Conservation (phyloP, 2,888 invertebrate species). For the Ophonus ardosiacus region DNA sequence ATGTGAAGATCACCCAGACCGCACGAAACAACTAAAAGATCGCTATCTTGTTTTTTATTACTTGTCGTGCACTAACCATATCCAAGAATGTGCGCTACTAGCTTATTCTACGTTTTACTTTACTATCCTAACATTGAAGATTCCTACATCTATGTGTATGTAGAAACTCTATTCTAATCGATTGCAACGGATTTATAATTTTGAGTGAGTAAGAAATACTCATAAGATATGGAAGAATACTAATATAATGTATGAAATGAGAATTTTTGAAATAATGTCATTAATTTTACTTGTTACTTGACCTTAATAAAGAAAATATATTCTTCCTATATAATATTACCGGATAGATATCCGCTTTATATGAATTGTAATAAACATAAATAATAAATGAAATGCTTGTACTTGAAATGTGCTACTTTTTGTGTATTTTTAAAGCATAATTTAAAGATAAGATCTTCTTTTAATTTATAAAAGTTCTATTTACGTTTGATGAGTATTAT, state of each 20-base stretch:
- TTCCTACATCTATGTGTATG: too few species aligned
- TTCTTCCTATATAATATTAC: background rate
- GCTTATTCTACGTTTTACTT: background rate
- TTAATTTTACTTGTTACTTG: background rate
- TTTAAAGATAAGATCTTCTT: too few species aligned
- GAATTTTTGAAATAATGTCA: background rate
- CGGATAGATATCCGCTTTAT: background rate
- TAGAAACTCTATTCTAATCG: too few species aligned
- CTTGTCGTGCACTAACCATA: slow-evolving; percentile 43
- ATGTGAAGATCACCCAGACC: background rate
- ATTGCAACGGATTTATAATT: too few species aligned
- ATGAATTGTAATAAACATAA: background rate
- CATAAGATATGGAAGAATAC: too few species aligned
- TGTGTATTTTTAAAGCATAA: background rate
- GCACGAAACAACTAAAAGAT: slow-evolving; percentile 21
- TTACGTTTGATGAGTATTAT: too few species aligned
- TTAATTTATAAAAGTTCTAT: too few species aligned
- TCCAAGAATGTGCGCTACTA: slow-evolving; percentile 41
- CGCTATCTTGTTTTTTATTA: slow-evolving; percentile 45
- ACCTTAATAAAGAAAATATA: background rate
- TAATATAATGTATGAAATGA: background rate
- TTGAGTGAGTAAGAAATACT: too few species aligned
- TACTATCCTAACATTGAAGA: background rate
- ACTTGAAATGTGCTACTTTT: background rate
- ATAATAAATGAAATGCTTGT: background rate